Evolutionary conservation across 2,797 vertebrate species (phyloP).

Genomic region (Cottoperca gobio): DNA sequence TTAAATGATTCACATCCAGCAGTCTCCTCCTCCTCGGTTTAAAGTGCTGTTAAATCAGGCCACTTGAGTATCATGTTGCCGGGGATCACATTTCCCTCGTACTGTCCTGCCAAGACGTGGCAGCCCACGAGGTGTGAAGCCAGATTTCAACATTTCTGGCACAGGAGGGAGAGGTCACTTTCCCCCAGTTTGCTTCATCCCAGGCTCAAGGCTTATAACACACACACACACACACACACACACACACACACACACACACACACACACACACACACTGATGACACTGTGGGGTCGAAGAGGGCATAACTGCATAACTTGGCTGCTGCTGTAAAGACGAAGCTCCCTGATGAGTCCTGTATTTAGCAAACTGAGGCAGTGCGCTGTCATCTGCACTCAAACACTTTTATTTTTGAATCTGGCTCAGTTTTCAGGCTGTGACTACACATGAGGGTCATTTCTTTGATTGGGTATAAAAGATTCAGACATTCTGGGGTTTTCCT

Average conservation of each 20-base stretch:
- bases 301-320: conserved; percentile 12
- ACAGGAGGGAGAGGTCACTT: conserved; percentile 53
- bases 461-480: not conserved
- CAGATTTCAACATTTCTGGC: conserved; percentile 77
- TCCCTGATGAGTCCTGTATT: conserved; percentile 43
- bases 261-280: conserved; percentile 4
- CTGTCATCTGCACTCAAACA: conserved; percentile 17
- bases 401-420: conserved; percentile 41
- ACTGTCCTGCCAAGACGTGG: conserved; percentile 77
- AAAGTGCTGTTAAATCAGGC: conserved; percentile 83
- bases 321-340: conserved; percentile 13
- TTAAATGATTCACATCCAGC: conserved; percentile 85
- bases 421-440: conserved; percentile 47
- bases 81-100: conserved; percentile 76
- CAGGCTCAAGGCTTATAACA: not conserved
- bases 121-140: conserved; percentile 79
- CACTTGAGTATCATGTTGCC: conserved; percentile 79
- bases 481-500: not conserved
- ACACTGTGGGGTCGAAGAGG: not conserved
- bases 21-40: conserved; percentile 75
- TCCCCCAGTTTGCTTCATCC: conserved; percentile 20
- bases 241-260: not conserved
- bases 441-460: conserved; percentile 7
- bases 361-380: conserved; percentile 32
- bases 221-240: conserved; percentile 2